Evolutionary conservation across 2,797 vertebrate species (phyloP), one percentile per base, ranked within the genome.

Genomic region (Aplochiton taeniatus): DNA sequence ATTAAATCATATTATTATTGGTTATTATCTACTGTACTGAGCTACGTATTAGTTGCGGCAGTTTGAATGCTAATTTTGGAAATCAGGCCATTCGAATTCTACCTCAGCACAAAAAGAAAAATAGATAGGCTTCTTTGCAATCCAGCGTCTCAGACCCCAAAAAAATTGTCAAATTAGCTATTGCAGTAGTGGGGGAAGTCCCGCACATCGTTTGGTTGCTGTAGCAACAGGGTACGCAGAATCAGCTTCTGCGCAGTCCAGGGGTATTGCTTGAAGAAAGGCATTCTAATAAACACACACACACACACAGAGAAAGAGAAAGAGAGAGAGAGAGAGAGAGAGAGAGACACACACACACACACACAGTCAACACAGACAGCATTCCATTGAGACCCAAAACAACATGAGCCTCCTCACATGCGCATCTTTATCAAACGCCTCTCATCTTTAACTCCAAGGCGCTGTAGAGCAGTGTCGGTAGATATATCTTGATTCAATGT

Each of bases 401-500:
- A 17, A 43, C 19, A 8, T 41, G 41, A 9, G 41, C 6, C 19
- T 8, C 10, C 31, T 31, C 31, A 6, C 31, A 31, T 31, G 31
- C 31, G 6, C 31, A 31, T 56, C 54, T 42, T 9, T 11, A 31
- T 9, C n/a, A 58, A 58, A 4, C 13, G 51, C 5, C 11, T 41
- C 17, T 42, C 61, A 42, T 53, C n/a, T 48, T 58, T n/a, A 58
- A 20, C 44, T 65, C 46, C 54, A 31, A 74, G 61, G 68, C 46
- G 16, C 54, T 60, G 57, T 18, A 49, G 54, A 18, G 45, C 65
- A 62, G 54, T 60, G n/a, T 41, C 9, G 31, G 12, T 68, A 66
- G 67, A 31, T 8, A 65, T 66, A 19, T 58, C 63, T 72, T 56
- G 65, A 58, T 67, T 20, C 14, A 57, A 48, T 68, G 73, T 65